phyloP scores from a whole-genome alignment of 2,888 invertebrate species.

The Agonopterix subpropinquella region DNA sequence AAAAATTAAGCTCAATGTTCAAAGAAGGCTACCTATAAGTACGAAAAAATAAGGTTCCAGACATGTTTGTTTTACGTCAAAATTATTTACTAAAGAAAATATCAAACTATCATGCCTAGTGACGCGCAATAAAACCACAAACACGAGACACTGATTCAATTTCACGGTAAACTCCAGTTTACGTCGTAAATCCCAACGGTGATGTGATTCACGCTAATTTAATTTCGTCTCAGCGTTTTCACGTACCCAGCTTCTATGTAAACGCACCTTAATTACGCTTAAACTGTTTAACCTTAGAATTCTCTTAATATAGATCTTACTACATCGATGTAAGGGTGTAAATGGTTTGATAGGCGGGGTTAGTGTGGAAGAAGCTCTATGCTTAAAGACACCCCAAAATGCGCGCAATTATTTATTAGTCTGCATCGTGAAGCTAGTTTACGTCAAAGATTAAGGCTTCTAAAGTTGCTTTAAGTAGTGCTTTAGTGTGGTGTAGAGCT shows the following conservation, averaged over 20 bases:
- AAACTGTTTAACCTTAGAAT: too few relatives aligned
- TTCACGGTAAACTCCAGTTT: conserved; percentile 50
- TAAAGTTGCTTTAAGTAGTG: too few relatives aligned
- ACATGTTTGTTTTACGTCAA: too few relatives aligned
- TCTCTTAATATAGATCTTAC: too few relatives aligned
- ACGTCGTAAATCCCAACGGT: conserved; percentile 56
- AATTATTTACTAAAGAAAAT: neutral
- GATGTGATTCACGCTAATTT: conserved; percentile 74
- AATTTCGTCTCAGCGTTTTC: conserved; percentile 55
- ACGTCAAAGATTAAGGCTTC: neutral
- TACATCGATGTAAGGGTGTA: conserved; percentile 17
- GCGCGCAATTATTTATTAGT: conserved; percentile 25
- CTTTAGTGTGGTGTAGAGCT: too few relatives aligned
- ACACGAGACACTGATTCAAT: conserved; percentile 65
- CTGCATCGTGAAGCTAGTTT: conserved; percentile 2
- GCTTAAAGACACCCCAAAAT: conserved; percentile 36
- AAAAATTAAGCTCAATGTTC: too few relatives aligned
- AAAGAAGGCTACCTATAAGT: too few relatives aligned
- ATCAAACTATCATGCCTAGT: conserved; percentile 13
- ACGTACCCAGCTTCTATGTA: conserved; percentile 40
- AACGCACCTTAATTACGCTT: conserved; percentile 58
- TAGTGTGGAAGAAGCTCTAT: conserved; percentile 17
- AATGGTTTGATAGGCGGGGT: too few relatives aligned
- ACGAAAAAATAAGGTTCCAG: too few relatives aligned
- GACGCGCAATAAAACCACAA: conserved; percentile 43